Evolutionary conservation across 2,113 vertebrate species (phyloP).

Genomic region (Tetrao urogallus): DNA sequence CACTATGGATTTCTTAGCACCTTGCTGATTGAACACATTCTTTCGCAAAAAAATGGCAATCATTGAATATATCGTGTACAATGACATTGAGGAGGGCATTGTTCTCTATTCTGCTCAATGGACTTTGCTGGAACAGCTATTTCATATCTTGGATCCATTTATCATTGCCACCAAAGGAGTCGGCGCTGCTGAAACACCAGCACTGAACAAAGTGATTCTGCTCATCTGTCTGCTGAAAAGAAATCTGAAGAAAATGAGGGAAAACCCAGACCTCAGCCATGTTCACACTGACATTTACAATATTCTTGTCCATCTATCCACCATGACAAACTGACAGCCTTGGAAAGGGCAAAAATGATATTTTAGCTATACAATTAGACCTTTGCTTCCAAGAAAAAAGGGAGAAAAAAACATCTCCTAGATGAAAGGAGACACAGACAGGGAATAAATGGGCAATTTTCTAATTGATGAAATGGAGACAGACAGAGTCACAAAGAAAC

Average conservation of each 20-base stretch:
- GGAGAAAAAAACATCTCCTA: neutral
- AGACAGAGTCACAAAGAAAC: slow-evolving; percentile 42
- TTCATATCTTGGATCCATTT: slow-evolving; percentile 79
- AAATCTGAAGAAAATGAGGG: slow-evolving; percentile 78
- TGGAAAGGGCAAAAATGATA: slow-evolving; percentile 67
- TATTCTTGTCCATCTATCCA: slow-evolving; percentile 66
- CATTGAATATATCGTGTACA: slow-evolving; percentile 73
- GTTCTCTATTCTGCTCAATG: slow-evolving; percentile 81
- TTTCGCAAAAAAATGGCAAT: slow-evolving; percentile 77
- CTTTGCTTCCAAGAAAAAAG: slow-evolving; percentile 57
- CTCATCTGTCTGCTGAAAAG: slow-evolving; percentile 76
- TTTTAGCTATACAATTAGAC: slow-evolving; percentile 65
- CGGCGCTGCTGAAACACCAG: slow-evolving; percentile 63
- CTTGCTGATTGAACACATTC: slow-evolving; percentile 75
- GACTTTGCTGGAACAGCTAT: slow-evolving; percentile 81
- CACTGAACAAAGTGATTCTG: slow-evolving; percentile 73
- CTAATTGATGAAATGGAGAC: slow-evolving; percentile 67
- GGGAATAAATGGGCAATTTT: slow-evolving; percentile 67
- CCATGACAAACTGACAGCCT: slow-evolving; percentile 64
- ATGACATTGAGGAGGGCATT: slow-evolving; percentile 80
- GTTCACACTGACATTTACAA: slow-evolving; percentile 69
- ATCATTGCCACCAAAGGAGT: slow-evolving; percentile 79
- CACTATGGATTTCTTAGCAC: slow-evolving; percentile 56
- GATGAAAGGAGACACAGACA: slow-evolving; percentile 60
- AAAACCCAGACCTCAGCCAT: slow-evolving; percentile 72